phyloP scores from a whole-genome alignment of 2,888 invertebrate species.

The Hyles lineata region DNA sequence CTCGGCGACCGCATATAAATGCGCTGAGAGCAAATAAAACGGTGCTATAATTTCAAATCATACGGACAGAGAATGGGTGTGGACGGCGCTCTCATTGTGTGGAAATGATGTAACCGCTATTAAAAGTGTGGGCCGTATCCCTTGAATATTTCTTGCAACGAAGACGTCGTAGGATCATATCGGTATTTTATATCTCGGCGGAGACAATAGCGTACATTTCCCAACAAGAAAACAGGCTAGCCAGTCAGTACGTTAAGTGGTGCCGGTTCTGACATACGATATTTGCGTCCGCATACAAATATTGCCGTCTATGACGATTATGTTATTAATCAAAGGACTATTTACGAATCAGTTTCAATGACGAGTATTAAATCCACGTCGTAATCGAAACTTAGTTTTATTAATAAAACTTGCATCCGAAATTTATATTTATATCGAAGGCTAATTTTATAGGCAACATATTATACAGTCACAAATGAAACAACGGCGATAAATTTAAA shows the following conservation, averaged over 20 bases:
- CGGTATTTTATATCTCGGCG: constrained; percentile 82
- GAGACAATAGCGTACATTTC: constrained; percentile 83
- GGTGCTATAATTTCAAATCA: constrained; percentile 86
- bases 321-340: constrained; percentile 54
- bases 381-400: constrained; percentile 4
- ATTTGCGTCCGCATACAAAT: constrained; percentile 57
- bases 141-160: constrained; percentile 84
- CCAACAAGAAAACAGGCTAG: constrained; percentile 77
- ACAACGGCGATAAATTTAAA: constrained; percentile 72
- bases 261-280: constrained; percentile 47
- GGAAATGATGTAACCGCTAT: constrained; percentile 85
- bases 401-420: constrained; percentile 49
- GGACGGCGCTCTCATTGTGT: constrained; percentile 85
- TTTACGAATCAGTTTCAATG: constrained; percentile 45
- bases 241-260: constrained; percentile 67
- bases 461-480: constrained; percentile 64
- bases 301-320: constrained; percentile 54
- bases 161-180: constrained; percentile 84
- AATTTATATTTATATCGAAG: constrained; percentile 56
- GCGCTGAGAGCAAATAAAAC: constrained; percentile 84
- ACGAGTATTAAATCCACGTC: constrained; percentile 10
- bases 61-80: constrained; percentile 86
- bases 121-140: constrained; percentile 85
- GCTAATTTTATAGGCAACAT: constrained; percentile 62
- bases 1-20: constrained; percentile 82